phyloP scores from a whole-genome alignment of 2,888 invertebrate genomes.

The Temnothorax rugatulus region DNA sequence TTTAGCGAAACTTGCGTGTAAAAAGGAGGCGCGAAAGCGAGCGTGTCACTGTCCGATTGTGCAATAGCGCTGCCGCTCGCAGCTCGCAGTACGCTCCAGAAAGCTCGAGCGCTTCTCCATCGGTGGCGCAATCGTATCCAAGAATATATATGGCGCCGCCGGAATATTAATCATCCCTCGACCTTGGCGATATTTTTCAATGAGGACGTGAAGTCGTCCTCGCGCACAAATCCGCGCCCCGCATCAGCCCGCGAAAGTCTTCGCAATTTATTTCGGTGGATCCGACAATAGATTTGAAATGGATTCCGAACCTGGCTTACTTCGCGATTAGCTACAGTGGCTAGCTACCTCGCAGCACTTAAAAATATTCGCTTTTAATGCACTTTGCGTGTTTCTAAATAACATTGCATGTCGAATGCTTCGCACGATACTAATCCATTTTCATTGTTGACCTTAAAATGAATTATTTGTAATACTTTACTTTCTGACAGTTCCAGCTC shows the following conservation, averaged over 20 bases:
- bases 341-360: not conserved
- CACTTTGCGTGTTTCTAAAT: conserved; percentile 25
- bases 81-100: conserved; percentile 67
- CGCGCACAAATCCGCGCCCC: not conserved
- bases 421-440: conserved; percentile 31
- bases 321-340: conserved; percentile 21
- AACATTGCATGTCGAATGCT: conserved; percentile 34
- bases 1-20: conserved; percentile 71
- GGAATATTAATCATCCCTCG: conserved; percentile 40
- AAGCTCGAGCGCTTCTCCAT: conserved; percentile 59
- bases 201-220: conserved; percentile 16
- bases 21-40: conserved; percentile 66
- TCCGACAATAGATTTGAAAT: conserved; percentile 26
- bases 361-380: conserved; percentile 30
- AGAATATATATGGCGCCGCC: conserved; percentile 44
- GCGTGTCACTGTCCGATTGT: conserved; percentile 76
- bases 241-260: not conserved
- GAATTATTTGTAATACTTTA: conserved; percentile 19
- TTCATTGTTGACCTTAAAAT: conserved; percentile 24
- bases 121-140: conserved; percentile 63
- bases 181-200: conserved; percentile 42
- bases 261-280: conserved; percentile 24
- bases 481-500: not conserved
- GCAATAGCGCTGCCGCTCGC: conserved; percentile 59
- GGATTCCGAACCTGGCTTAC: conserved; percentile 6